A percentile compares a stretch with the other conserved stretches of the same genome.
phyloP scores from a whole-genome alignment of 2,113 vertebrate genomes.

The Paradisaea rubra region DNA sequence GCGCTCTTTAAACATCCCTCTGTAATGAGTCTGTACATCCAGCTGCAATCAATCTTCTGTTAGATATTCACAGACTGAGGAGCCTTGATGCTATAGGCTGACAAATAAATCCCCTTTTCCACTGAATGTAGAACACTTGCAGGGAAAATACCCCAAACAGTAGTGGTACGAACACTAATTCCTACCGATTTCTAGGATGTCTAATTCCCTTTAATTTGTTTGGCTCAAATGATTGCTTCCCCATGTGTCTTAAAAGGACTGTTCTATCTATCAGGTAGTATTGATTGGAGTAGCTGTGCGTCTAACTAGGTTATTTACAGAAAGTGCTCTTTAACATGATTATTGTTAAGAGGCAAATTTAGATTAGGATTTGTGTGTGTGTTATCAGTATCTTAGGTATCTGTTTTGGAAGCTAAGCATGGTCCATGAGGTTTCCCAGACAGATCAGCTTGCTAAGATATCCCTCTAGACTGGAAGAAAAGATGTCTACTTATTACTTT shows the following conservation, averaged over 20 bases:
- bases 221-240: conserved; percentile 1
- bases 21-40: neutral
- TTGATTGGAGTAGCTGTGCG: neutral
- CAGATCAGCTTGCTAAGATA: neutral
- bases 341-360: conserved; percentile 8
- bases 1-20: neutral
- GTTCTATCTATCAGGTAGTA: neutral
- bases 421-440: neutral
- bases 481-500: neutral
- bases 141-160: neutral
- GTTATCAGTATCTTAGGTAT: neutral
- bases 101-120: conserved; percentile 10
- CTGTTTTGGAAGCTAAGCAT: neutral
- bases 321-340: neutral
- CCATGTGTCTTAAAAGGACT: neutral
- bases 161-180: neutral
- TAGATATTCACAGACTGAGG: neutral
- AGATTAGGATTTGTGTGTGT: conserved; percentile 23
- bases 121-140: neutral
- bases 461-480: neutral
- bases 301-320: neutral
- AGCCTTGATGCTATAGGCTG: neutral
- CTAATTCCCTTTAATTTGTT: conserved; percentile 39
- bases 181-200: neutral
- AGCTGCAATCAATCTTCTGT: conserved; percentile 11